Evolutionary conservation across 1,140 invertebrate genomes (phyloP).

Genomic region (Ridgeia piscesae): DNA sequence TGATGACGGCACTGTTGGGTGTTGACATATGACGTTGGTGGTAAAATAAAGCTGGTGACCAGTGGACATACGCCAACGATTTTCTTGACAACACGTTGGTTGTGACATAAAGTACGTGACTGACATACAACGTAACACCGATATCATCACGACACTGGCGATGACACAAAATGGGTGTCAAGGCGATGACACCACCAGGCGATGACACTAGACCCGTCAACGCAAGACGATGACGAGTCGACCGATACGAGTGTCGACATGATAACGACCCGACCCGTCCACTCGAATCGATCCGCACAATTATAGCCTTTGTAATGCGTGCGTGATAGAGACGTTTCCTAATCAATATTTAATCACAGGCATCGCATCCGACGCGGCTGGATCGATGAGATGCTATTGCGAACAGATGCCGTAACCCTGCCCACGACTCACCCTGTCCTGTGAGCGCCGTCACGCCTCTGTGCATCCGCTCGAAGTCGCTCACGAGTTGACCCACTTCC

Average conservation of each 20-base stretch:
- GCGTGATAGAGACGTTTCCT: background rate
- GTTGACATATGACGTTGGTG: too few relatives aligned
- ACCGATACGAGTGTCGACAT: background rate
- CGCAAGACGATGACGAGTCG: background rate
- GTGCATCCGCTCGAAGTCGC: background rate
- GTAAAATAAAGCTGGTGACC: too few relatives aligned
- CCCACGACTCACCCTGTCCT: background rate
- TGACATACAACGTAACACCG: too few relatives aligned
- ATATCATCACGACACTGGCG: background rate
- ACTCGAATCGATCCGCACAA: background rate
- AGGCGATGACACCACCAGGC: background rate
- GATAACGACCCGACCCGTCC: background rate
- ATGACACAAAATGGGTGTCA: background rate
- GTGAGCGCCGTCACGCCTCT: background rate
- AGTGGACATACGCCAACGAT: too few relatives aligned
- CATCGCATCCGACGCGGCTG: background rate
- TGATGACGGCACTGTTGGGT: too few relatives aligned
- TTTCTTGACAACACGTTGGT: background rate
- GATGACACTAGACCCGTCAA: background rate
- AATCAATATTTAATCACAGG: background rate
- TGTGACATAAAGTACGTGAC: too few relatives aligned
- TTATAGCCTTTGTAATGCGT: background rate
- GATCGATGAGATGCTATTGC: background rate
- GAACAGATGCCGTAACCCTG: background rate
- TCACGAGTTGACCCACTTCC: background rate